These are phyloP conservation scores for Agapornis roseicollis DNA, from an alignment of 2,113 vertebrate genomes.

Conservation along the genomic window DNA sequence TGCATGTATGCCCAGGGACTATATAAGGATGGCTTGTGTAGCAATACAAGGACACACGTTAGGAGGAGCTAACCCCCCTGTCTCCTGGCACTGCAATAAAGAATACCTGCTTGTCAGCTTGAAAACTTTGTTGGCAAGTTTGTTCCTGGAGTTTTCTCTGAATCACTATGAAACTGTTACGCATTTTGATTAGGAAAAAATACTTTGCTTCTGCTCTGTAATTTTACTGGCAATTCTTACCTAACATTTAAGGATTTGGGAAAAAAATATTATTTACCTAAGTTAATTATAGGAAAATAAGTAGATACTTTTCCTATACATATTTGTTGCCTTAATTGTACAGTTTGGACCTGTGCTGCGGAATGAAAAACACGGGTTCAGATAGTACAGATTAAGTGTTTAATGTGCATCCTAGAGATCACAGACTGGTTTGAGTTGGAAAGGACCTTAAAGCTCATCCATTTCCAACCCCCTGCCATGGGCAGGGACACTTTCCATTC, in stretches of 20 bases:
- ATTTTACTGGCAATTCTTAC: background rate
- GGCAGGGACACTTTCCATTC: background rate
- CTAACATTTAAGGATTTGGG: background rate
- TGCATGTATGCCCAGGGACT: too few relatives aligned
- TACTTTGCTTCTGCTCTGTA: background rate
- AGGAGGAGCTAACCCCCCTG: too few relatives aligned
- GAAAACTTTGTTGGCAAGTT: too few relatives aligned
- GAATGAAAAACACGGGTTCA: background rate
- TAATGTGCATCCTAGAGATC: background rate
- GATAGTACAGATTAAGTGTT: background rate
- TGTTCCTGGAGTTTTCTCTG: too few relatives aligned
- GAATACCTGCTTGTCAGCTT: too few relatives aligned
- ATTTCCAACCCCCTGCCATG: background rate
- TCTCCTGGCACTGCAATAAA: too few relatives aligned
- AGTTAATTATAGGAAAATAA: background rate
- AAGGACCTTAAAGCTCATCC: background rate
- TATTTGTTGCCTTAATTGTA: background rate
- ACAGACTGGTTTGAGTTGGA: background rate
- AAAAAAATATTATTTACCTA: background rate
- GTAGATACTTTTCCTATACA: background rate
- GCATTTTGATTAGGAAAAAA: background rate
- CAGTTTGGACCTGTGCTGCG: background rate
- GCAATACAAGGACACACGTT: too few relatives aligned
- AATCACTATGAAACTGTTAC: background rate
- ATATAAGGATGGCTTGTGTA: too few relatives aligned